Conservation (phyloP, 1,140 invertebrate species). For the Xylocopa sonorina region DNA sequence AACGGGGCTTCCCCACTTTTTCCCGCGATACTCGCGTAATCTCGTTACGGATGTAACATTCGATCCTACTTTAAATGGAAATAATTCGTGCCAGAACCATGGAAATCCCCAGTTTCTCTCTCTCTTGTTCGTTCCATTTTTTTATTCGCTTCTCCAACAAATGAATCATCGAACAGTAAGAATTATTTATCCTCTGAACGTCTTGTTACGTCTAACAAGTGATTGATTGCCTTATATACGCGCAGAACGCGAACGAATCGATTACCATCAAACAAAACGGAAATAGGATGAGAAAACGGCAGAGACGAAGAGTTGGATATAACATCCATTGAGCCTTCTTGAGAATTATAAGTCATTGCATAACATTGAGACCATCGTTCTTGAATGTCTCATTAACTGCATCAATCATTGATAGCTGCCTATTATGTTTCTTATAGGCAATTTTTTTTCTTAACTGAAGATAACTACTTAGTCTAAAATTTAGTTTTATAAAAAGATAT, state of each 20-base stretch:
- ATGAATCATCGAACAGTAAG: background rate
- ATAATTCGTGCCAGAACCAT: background rate
- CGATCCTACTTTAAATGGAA: background rate
- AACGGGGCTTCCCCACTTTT: background rate
- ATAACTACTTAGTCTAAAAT: too few species aligned
- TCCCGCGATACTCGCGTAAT: background rate
- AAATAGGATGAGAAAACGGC: background rate
- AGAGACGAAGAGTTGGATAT: background rate
- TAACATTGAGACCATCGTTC: background rate
- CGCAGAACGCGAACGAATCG: background rate
- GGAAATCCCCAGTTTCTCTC: background rate
- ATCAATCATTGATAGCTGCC: background rate
- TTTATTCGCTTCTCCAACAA: background rate
- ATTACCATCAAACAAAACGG: background rate
- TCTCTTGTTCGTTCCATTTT: background rate
- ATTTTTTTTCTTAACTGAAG: too few species aligned
- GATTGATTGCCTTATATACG: too few species aligned
- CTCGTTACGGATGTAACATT: background rate
- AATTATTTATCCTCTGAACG: background rate
- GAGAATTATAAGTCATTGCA: background rate
- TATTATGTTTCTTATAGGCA: too few species aligned
- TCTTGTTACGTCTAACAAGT: background rate
- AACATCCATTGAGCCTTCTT: background rate
- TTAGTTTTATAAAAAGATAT: too few species aligned
- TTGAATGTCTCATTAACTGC: background rate